Evolutionary conservation across 2,888 invertebrate genomes (phyloP).

Genomic region (Plagiodera versicolora): DNA sequence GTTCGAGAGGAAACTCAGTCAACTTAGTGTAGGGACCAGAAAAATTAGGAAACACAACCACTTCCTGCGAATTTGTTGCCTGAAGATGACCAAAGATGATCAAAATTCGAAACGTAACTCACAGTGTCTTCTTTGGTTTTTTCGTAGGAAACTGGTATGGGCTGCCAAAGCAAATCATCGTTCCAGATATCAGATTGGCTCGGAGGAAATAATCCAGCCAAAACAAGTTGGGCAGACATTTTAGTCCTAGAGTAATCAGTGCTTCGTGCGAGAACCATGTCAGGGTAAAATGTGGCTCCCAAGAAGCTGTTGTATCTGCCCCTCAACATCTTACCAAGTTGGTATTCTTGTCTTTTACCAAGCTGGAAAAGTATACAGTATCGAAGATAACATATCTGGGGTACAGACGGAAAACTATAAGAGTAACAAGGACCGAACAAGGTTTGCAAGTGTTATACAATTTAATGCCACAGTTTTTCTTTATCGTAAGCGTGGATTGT

Average conservation of each 20-base stretch:
- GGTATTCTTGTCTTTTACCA: slow-evolving; percentile 53
- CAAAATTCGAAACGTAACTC: no score
- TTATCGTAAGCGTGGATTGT: no score
- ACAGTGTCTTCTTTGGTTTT: slow-evolving; percentile 38
- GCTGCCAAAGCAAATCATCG: slow-evolving; percentile 60
- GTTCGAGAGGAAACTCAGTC: no score
- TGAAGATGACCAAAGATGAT: no score
- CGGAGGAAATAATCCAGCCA: slow-evolving; percentile 72
- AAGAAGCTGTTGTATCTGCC: slow-evolving; percentile 53
- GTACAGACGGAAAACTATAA: no score
- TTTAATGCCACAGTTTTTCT: no score
- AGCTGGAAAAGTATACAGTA: slow-evolving; percentile 46
- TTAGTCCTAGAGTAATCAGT: slow-evolving; percentile 74
- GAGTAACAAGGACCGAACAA: no score
- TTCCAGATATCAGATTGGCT: slow-evolving; percentile 56
- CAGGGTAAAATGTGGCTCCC: slow-evolving; percentile 50
- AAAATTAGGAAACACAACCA: no score
- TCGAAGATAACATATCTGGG: no score
- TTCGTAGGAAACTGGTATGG: slow-evolving; percentile 58
- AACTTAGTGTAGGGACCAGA: no score
- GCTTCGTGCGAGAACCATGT: slow-evolving; percentile 59
- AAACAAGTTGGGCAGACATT: slow-evolving; percentile 71
- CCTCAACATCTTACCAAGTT: slow-evolving; percentile 53
- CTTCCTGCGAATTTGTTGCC: no score
- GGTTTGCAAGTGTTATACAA: no score